Evolutionary conservation across 1,140 invertebrate genomes (phyloP), one percentile per base, ranked within the genome.

Genomic region (Plodia interpunctella): DNA sequence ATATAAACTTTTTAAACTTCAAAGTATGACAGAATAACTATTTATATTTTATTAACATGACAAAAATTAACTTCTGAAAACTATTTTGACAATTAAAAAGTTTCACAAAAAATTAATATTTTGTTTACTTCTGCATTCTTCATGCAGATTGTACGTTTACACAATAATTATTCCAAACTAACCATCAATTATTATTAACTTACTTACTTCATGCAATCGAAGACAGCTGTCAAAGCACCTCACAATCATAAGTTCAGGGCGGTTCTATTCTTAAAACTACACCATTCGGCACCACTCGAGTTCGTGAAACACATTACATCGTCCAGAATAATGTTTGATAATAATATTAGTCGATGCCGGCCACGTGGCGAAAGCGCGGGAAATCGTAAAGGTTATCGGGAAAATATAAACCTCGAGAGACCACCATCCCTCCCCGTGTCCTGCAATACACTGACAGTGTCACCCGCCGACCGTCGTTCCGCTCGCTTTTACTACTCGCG

Each of bases 381-480:
- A 85, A 78, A 79, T 77, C 80, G 78, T 61, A 72, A 67, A 65
- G 72, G 71, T 74, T 74, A 72, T 70, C 73, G 70, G 61, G 62
- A 76, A 78, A 78, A 76, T 59, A 57, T 52, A 32, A 53, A 50
- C 68, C 64, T 59, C 65, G 50, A 63, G 73, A 76, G 74, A 81
- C 78, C 51, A 82, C 82, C 83, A 80, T 82, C 83, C 74, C 81
- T 80, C 68, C 57, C 72, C 55, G 76, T 68, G 75, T 60, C 69
- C 69, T 59, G 78, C 72, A 74, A 68, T 70, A 68, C 77, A 88
- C 86, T 88, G 83, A 78, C 80, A 77, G 77, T 78, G 77, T 75
- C 76, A 75, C 73, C 49, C 65, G 53, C 74, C 66, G 71, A 62
- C 72, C 74, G 75, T 72, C 72, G 72, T 83, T 82, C 77, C 66